phyloP scores from a whole-genome alignment of 2,113 vertebrate species.

The Otocyon megalotis region DNA sequence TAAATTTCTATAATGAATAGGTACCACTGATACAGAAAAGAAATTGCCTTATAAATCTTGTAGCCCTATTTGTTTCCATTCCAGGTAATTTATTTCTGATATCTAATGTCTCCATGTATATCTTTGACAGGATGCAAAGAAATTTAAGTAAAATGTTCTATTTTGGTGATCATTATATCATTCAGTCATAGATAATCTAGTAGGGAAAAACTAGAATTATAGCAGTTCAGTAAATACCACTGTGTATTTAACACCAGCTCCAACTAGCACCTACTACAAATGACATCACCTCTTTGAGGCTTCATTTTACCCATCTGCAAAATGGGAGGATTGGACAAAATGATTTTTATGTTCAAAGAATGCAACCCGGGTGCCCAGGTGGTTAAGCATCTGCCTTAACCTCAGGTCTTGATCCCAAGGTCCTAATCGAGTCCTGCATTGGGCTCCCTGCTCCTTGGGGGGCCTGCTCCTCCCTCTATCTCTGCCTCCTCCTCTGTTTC shows the following conservation, averaged over 20 bases:
- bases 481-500: too few species aligned
- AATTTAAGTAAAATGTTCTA: not conserved
- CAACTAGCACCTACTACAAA: not conserved
- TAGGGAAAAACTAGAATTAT: not conserved
- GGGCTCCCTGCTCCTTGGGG: too few species aligned
- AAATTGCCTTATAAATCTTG: not conserved
- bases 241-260: not conserved
- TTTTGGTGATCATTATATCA: not conserved
- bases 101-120: not conserved
- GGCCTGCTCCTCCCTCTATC: too few species aligned
- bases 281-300: not conserved
- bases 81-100: not conserved
- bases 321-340: not conserved
- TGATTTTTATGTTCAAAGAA: not conserved
- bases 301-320: not conserved
- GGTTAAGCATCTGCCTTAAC: too few species aligned
- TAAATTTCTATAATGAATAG: constrained; percentile 29
- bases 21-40: not conserved
- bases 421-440: too few species aligned
- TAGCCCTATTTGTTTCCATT: not conserved
- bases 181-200: not conserved
- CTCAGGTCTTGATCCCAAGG: too few species aligned
- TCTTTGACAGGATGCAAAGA: not conserved
- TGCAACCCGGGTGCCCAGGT: not conserved
- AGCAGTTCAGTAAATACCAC: not conserved